These are phyloP conservation scores for Augochlorella aurata DNA, from an alignment of 2,888 invertebrate species.

Conservation along the genomic window DNA sequence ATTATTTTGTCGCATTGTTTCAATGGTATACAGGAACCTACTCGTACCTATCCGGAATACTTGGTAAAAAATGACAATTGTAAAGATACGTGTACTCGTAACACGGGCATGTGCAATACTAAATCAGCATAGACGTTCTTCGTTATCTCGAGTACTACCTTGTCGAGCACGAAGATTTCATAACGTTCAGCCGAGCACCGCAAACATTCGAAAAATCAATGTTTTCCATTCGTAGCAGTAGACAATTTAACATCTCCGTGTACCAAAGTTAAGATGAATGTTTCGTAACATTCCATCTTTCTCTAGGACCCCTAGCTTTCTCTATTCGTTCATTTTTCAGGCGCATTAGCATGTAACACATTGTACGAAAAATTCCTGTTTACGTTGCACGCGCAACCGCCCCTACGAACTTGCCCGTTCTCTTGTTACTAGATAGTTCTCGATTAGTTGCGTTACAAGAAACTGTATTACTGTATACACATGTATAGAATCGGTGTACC, in stretches of 20 bases:
- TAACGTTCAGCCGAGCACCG: slow-evolving; percentile 73
- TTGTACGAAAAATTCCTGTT: neutral
- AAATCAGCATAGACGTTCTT: neutral
- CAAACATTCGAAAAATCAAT: slow-evolving; percentile 75
- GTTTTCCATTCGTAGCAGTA: slow-evolving; percentile 79
- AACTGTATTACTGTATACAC: neutral
- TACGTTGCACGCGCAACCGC: slow-evolving; percentile 22
- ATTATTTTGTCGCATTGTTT: neutral
- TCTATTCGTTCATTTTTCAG: slow-evolving; percentile 31
- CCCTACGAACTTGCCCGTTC: slow-evolving; percentile 33
- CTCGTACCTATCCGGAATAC: neutral
- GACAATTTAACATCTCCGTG: slow-evolving; percentile 72
- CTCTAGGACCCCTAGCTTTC: slow-evolving; percentile 24
- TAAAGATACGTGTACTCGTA: neutral
- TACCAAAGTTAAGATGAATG: slow-evolving; percentile 71
- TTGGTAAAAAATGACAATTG: neutral
- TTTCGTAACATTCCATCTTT: slow-evolving; percentile 49
- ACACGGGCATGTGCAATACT: slow-evolving; percentile 14
- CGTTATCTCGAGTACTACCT: neutral
- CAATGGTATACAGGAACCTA: neutral
- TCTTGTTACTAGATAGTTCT: slow-evolving; percentile 9
- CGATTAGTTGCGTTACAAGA: neutral
- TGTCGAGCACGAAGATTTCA: slow-evolving; percentile 49
- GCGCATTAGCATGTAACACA: slow-evolving; percentile 17
- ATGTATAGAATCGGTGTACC: neutral